Conservation (phyloP, 2,888 invertebrate species). For the Trissolcus japonicus region DNA sequence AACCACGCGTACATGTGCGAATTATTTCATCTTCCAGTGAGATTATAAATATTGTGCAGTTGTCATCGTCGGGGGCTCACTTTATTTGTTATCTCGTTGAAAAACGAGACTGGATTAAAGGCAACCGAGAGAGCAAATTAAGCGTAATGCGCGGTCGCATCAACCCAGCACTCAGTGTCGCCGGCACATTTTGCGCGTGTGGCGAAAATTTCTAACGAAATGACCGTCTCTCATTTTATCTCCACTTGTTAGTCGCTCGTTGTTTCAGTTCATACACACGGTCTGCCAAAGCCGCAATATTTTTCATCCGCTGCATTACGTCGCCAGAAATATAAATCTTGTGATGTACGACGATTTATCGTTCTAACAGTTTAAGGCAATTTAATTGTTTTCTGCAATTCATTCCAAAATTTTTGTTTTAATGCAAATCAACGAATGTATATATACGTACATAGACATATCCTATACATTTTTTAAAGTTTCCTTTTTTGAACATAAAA, state of each 20-base stretch:
- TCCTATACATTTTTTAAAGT: neutral
- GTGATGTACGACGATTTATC: slow-evolving; percentile 5
- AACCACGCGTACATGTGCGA: slow-evolving; percentile 14
- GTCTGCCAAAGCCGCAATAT: slow-evolving; percentile 33
- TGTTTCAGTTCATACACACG: slow-evolving; percentile 26
- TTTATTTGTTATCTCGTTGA: slow-evolving; percentile 46
- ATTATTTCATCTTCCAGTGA: slow-evolving; percentile 10
- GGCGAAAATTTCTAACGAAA: slow-evolving; percentile 51
- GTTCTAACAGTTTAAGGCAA: neutral
- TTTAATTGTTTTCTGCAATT: neutral
- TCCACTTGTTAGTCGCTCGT: slow-evolving; percentile 52
- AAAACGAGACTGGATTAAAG: slow-evolving; percentile 41
- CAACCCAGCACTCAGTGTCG: slow-evolving; percentile 40
- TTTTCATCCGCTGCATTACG: slow-evolving; percentile 37
- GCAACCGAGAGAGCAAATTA: slow-evolving; percentile 50
- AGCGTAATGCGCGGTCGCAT: slow-evolving; percentile 43
- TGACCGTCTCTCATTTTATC: slow-evolving; percentile 52
- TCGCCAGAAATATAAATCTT: slow-evolving; percentile 29
- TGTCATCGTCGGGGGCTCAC: slow-evolving; percentile 28
- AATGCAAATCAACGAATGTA: too few relatives aligned
- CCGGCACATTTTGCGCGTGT: slow-evolving; percentile 48
- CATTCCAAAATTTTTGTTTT: neutral
- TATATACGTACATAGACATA: too few relatives aligned
- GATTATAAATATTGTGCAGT: slow-evolving; percentile 38
- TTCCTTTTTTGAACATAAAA: neutral